phyloP scores from a whole-genome alignment of 2,113 vertebrate genomes.

The Grallaria varia region DNA sequence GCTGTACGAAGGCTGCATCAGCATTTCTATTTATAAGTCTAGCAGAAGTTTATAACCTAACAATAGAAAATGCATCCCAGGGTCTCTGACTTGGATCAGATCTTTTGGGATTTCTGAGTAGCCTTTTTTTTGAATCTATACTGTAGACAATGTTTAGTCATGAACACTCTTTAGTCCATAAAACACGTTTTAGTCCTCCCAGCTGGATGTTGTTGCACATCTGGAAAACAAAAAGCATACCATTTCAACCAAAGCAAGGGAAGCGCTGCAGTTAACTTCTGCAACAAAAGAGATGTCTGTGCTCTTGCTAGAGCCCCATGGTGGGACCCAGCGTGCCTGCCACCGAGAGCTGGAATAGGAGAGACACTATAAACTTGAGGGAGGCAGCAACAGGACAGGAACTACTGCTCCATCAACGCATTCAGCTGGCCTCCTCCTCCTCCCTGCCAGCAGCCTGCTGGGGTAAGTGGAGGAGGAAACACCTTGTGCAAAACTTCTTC shows the following conservation, averaged over 20 bases:
- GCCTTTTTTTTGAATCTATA: background rate
- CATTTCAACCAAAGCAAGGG: background rate
- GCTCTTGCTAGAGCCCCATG: background rate
- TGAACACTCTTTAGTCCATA: constrained; percentile 35
- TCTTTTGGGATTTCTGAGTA: constrained; percentile 1
- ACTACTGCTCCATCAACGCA: background rate
- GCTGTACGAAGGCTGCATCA: background rate
- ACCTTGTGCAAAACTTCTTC: background rate
- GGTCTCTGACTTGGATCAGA: background rate
- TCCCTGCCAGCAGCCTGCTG: background rate
- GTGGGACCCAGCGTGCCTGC: background rate
- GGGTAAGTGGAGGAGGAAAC: background rate
- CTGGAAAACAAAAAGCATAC: constrained; percentile 36
- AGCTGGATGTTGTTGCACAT: constrained; percentile 37
- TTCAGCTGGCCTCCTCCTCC: background rate
- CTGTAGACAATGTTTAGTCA: constrained; percentile 20
- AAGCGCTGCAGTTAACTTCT: background rate
- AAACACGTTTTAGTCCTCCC: constrained; percentile 23
- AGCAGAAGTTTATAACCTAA: constrained; percentile 15
- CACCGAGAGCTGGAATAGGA: background rate
- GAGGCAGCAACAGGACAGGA: background rate
- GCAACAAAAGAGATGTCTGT: background rate
- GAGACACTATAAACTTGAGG: background rate
- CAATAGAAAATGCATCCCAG: constrained; percentile 1
- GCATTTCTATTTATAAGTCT: background rate